phyloP scores from a whole-genome alignment of 2,797 vertebrate genomes.

The Lagodon rhomboides region DNA sequence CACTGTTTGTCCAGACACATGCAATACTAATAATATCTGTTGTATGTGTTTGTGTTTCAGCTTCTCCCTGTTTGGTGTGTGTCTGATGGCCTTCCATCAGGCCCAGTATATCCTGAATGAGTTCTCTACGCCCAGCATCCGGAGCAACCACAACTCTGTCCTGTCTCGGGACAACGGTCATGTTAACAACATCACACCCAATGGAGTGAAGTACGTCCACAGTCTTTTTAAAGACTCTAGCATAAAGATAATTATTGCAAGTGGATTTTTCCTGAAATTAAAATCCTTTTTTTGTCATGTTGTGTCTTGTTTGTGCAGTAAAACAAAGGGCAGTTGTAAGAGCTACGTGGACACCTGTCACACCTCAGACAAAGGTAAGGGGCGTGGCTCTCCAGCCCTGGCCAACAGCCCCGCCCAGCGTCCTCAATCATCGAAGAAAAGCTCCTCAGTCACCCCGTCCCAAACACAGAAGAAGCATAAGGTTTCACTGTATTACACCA shows the following conservation, averaged over 20 bases:
- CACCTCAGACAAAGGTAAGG: conserved; percentile 95
- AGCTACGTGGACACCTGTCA: conserved; percentile 92
- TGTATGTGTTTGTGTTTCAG: conserved; percentile 71
- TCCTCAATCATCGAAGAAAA: conserved; percentile 90
- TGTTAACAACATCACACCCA: conserved; percentile 86
- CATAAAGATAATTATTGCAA: neutral
- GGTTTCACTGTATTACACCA: conserved; percentile 94
- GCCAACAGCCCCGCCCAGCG: conserved; percentile 85
- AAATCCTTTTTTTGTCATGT: conserved; percentile 14
- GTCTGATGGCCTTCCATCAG: conserved; percentile 96
- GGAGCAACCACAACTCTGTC: conserved; percentile 88
- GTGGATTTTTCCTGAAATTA: neutral
- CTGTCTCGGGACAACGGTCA: conserved; percentile 84
- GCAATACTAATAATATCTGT: neutral
- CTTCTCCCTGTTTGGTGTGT: conserved; percentile 93
- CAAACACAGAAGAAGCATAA: conserved; percentile 96
- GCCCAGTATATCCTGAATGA: conserved; percentile 97
- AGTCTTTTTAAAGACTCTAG: neutral
- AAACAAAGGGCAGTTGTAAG: conserved; percentile 93
- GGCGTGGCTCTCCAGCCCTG: conserved; percentile 92
- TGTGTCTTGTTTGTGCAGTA: conserved; percentile 68
- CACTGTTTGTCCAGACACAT: fast-evolving
- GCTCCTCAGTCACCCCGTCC: conserved; percentile 82
- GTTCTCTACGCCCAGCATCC: conserved; percentile 90
- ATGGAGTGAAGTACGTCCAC: conserved; percentile 88